These are phyloP conservation scores for Hydropotes inermis DNA, from an alignment of 2,113 vertebrate species.

Conservation along the genomic window DNA sequence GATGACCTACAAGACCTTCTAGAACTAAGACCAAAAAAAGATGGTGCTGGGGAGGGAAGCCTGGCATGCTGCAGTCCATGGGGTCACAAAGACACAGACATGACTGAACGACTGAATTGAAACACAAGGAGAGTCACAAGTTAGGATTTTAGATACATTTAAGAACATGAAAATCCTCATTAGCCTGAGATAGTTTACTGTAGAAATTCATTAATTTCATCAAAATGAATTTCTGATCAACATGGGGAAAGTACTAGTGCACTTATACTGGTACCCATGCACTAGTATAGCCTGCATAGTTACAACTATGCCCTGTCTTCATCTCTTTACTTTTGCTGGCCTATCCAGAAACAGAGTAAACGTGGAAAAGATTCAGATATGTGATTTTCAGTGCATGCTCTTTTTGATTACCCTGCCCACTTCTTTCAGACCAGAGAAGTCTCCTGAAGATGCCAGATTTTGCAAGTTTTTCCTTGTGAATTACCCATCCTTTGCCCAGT, in stretches of 20 bases:
- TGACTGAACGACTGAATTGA: neutral
- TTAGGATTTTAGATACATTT: neutral
- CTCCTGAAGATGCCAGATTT: neutral
- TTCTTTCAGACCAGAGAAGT: neutral
- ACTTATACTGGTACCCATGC: too few species aligned
- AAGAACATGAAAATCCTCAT: neutral
- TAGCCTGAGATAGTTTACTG: neutral
- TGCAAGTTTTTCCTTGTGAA: neutral
- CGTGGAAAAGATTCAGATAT: neutral
- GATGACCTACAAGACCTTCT: neutral
- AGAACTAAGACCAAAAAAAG: neutral
- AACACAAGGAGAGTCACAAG: neutral
- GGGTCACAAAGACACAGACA: neutral
- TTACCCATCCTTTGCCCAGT: neutral
- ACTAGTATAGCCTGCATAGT: neutral
- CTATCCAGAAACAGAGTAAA: neutral
- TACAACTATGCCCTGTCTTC: neutral
- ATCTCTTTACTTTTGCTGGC: neutral
- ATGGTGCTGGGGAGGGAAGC: neutral
- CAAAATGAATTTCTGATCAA: neutral
- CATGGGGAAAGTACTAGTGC: neutral
- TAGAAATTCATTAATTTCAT: neutral
- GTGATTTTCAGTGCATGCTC: neutral
- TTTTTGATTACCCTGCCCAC: neutral
- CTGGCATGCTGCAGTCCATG: neutral